Conservation (phyloP, 2,888 invertebrate genomes). For the Drosophila hamatofila region DNA sequence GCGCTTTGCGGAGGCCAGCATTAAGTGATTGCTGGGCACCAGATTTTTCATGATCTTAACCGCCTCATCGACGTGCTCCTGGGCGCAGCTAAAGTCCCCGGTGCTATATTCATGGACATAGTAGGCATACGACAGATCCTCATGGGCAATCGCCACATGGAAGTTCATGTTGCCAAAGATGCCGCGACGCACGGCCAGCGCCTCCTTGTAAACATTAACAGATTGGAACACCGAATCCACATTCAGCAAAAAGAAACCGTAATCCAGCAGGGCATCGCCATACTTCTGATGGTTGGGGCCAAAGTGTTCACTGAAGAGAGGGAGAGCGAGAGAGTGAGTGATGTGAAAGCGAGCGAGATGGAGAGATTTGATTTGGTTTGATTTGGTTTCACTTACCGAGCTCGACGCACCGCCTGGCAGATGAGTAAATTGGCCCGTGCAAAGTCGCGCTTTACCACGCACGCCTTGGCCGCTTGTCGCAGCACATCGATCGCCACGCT, state of each 20-base stretch:
- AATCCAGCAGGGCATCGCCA: conserved; percentile 94
- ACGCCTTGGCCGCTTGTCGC: conserved; percentile 94
- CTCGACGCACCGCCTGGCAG: conserved; percentile 90
- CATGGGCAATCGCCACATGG: conserved; percentile 95
- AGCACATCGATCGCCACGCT: conserved; percentile 92
- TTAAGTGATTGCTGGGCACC: conserved; percentile 92
- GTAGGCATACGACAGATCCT: conserved; percentile 96
- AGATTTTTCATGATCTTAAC: conserved; percentile 92
- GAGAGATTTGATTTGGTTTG: background rate
- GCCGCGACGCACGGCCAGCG: conserved; percentile 89
- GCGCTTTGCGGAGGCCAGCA: conserved; percentile 94
- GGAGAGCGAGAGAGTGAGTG: background rate
- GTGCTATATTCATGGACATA: conserved; percentile 97
- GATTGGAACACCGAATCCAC: conserved; percentile 94
- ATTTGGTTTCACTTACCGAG: conserved; percentile 73
- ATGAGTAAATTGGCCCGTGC: conserved; percentile 92
- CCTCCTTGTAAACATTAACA: conserved; percentile 93
- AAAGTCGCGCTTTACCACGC: conserved; percentile 95
- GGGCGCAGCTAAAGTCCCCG: conserved; percentile 93
- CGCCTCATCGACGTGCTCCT: conserved; percentile 93
- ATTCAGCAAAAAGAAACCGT: conserved; percentile 95
- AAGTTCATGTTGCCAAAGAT: conserved; percentile 94
- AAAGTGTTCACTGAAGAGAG: conserved; percentile 85
- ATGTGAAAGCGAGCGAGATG: conserved; percentile 1
- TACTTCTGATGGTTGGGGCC: conserved; percentile 91